phyloP scores from a whole-genome alignment of 92 coral and sea anemone genomes.

The Desmophyllum pertusum region DNA sequence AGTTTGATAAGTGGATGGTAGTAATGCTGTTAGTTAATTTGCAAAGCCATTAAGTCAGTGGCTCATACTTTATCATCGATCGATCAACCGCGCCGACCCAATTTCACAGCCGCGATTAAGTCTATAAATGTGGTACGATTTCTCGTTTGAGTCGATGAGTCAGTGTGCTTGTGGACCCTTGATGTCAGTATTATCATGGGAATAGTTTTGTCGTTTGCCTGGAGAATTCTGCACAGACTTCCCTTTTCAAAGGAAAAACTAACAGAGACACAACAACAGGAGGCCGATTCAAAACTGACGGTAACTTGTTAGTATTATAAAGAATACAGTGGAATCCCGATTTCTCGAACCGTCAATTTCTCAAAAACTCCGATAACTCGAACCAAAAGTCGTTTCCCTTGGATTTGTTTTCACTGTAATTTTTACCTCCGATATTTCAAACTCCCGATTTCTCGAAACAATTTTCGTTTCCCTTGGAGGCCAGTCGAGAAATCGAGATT shows the following conservation, averaged over 20 bases:
- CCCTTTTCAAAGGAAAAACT: neutral
- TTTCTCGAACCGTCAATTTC: too few species aligned
- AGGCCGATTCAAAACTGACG: slow-evolving; percentile 6
- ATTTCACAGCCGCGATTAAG: neutral
- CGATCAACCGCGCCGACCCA: slow-evolving; percentile 16
- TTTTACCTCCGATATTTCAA: too few species aligned
- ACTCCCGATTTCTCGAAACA: too few species aligned
- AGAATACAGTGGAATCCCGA: too few species aligned
- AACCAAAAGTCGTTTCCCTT: too few species aligned
- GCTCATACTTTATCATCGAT: neutral
- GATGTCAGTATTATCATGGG: slow-evolving; percentile 19
- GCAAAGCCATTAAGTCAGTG: slow-evolving; percentile 3
- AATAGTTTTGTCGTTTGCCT: slow-evolving; percentile 5
- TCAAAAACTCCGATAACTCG: too few species aligned
- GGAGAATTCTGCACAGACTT: slow-evolving; percentile 14
- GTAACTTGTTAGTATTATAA: neutral
- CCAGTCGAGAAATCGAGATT: too few species aligned
- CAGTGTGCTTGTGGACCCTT: neutral
- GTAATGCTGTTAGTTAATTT: neutral
- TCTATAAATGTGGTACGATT: neutral
- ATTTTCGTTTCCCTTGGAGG: too few species aligned
- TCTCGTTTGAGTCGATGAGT: neutral
- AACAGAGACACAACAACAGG: neutral
- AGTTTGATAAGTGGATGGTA: neutral
- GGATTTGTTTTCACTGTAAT: too few species aligned